Conservation (phyloP, 2,888 invertebrate genomes). For the Drosophila atripex region DNA sequence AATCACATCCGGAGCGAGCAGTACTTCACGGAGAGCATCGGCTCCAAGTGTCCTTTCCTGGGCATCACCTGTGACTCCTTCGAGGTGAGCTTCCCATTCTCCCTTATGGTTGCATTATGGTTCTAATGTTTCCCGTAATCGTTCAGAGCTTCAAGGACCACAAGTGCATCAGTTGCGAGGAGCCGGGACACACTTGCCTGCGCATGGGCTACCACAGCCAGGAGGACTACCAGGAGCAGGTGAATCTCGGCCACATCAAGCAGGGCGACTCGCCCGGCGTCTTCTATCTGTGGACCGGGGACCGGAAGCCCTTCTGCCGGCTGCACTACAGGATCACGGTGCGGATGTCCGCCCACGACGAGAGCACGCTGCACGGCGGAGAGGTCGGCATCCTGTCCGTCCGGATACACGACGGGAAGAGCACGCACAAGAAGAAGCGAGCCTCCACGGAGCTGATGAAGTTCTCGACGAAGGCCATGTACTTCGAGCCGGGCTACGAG, state of each 20-base stretch:
- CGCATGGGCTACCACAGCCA: constrained; percentile 88
- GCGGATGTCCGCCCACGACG: constrained; percentile 89
- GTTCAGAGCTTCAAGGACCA: constrained; percentile 87
- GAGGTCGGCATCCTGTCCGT: constrained; percentile 90
- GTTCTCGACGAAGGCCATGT: constrained; percentile 85
- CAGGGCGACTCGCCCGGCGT: constrained; percentile 85
- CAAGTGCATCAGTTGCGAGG: constrained; percentile 88
- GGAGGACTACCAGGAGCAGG: constrained; percentile 85
- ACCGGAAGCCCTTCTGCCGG: constrained; percentile 90
- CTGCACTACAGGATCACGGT: constrained; percentile 91
- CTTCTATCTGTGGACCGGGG: constrained; percentile 90
- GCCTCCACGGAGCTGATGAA: constrained; percentile 85
- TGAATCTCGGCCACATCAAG: constrained; percentile 84
- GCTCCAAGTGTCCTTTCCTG: constrained; percentile 90
- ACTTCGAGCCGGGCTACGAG: constrained; percentile 87
- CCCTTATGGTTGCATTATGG: accelerated
- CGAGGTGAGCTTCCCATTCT: constrained; percentile 84
- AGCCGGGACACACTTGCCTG: constrained; percentile 87
- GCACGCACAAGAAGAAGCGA: constrained; percentile 3
- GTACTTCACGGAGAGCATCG: constrained; percentile 93
- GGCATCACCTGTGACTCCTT: constrained; percentile 92
- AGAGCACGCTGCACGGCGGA: constrained; percentile 90
- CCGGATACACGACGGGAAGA: constrained; percentile 86
- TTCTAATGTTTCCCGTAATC: background rate
- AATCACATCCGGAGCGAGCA: constrained; percentile 94